Evolutionary conservation across 1,140 invertebrate genomes (phyloP), one percentile per base, ranked within the genome.

Genomic region (Drosophila murphyi): DNA sequence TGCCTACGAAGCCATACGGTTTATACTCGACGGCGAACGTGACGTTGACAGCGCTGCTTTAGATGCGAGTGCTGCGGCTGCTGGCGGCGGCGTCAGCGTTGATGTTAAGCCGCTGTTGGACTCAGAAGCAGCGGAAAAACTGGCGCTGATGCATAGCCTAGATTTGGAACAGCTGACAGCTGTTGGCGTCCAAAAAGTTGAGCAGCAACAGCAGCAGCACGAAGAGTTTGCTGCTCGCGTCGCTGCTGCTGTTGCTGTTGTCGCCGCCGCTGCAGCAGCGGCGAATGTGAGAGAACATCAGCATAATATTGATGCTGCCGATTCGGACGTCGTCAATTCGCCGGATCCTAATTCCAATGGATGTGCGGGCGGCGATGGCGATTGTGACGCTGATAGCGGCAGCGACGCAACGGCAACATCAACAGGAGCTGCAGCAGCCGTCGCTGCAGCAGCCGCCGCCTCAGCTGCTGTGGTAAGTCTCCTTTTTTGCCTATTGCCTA

Each of bases 1-100:
- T 59, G 91, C 91, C 67, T 92, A 92, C 55, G 90, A 92, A 57
- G 88, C 91, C 54, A 92, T 92, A 68, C 78, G 91, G 2, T 92
- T 92, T 28, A 92, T 92, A 32, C 69, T 92, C 3, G 91, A 92
- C 29, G 91, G 91, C 5, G 91, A 92, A 12, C 57, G 82, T n/a
- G 86, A 89, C 45, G 70, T 34, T 8, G 65, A 65, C 54, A 72
- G 20, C 50, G 43, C 55, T 55, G 65, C 12, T 3, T 10, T 71
- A 63, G 68, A 52, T 64, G 67, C 37, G 35, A 64, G 45, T 5
- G 62, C 47, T 52, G 47, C 6, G 69, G 59, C 50, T 10, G 57
- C 34, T n/a, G 69, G 48, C 28, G 65, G 47, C 32, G 55, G 56
- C 31, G 79, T 61, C 39, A 70, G 57, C 8, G 45, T 67, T 47